Percentiles rank a stretch among this genome's conserved stretches.
These are phyloP conservation scores for Chromoteleia sp. DNA, from an alignment of 2,888 invertebrate genomes.

Conservation along the genomic window DNA sequence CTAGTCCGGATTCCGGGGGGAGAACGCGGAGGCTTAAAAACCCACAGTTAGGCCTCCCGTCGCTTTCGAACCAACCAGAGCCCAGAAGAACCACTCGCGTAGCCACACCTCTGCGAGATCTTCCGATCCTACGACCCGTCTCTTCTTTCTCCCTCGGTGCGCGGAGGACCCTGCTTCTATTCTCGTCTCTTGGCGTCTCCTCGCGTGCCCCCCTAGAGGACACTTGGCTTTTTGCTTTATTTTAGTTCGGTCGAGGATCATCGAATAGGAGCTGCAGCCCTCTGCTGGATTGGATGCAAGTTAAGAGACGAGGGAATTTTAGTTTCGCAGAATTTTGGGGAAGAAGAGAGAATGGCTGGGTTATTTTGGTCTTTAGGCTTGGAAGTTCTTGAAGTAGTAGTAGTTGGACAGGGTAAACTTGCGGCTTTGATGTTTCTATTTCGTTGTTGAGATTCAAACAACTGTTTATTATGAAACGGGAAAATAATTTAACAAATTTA, in stretches of 20 bases:
- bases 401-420: no score
- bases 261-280: conserved; percentile 82
- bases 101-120: conserved; percentile 83
- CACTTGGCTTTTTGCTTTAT: conserved; percentile 56
- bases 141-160: conserved; percentile 57
- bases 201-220: conserved; percentile 50
- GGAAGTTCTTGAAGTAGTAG: no score
- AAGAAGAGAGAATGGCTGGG: neutral
- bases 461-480: no score
- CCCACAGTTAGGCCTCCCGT: conserved; percentile 82
- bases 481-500: no score
- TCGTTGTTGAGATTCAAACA: no score
- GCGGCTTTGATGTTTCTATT: no score
- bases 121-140: conserved; percentile 70
- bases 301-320: conserved; percentile 2
- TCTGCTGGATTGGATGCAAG: conserved; percentile 72
- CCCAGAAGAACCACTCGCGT: conserved; percentile 81
- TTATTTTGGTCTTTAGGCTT: no score
- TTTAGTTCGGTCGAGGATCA: conserved; percentile 20
- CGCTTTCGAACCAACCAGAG: conserved; percentile 83
- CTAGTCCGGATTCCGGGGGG: conserved; percentile 32
- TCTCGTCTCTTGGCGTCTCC: conserved; percentile 46
- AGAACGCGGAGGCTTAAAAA: conserved; percentile 62
- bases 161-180: conserved; percentile 55
- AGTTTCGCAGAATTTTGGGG: neutral